Evolutionary conservation across 1,140 invertebrate genomes (phyloP), one percentile per base, ranked within the genome.

Genomic region (Limonius californicus): DNA sequence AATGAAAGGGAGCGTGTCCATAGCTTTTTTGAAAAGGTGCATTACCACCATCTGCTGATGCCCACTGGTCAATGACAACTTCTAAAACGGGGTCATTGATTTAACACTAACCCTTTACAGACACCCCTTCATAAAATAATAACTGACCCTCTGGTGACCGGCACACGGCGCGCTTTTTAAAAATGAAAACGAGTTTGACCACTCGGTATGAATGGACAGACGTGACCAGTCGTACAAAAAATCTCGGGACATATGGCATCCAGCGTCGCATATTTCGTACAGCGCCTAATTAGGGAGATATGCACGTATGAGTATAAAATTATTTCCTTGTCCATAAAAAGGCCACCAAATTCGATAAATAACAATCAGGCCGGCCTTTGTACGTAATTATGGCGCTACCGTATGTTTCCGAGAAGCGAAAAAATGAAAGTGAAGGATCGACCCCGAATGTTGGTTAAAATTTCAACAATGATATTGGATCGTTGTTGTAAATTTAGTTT

Each of bases 131-230:
- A 27, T 42, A 16, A 43, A 21, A 57, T 20, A 21, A 57, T 42
- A 57, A 43, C 56, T 57, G 56, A 57, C 56, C 56, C 56, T 42
- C 21, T 39, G 27, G 32, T 39, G 54, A 20, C 21, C 54, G 54
- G 50, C 23, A 35, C 32, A 15, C 14, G 7, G 21, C 11, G 8
- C 15, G 21, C 6, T 56, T 56, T 56, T 56, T 35, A 16, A 12
- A 35, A 54, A 54, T 23, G 15, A 12, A 20, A 56, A 56, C 23
- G 12, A n/a, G 54, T 30, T 56, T 56, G 23, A 54, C 50, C 50
- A 54, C 50, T 54, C 16, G 16, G 4, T 50, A 50, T 50, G 45
- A 50, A 50, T 45, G 42, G 23, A 27, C 23, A 27, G 14, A 45
- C 42, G 42, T 45, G 42, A 45, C 42, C 42, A 45, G 4, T 45